Percentiles rank a stretch among this genome's conserved stretches.
These are phyloP conservation scores for Botia kubotai DNA, from an alignment of 2,797 vertebrate species.

Conservation along the genomic window DNA sequence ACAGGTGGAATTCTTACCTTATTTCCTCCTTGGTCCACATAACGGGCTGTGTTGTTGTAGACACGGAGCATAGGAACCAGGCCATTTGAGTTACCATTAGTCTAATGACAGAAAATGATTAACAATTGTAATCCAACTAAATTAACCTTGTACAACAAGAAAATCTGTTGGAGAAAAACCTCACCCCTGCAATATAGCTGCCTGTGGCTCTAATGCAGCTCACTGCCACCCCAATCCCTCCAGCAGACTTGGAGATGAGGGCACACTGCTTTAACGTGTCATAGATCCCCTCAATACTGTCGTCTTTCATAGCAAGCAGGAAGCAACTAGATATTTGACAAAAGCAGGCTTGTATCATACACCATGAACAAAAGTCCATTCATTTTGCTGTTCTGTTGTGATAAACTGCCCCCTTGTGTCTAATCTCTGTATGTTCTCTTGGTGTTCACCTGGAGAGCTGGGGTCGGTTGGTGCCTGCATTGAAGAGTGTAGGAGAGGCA, in stretches of 20 bases:
- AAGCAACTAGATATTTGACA: constrained; percentile 88
- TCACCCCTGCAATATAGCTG: constrained; percentile 96
- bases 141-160: not conserved
- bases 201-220: constrained; percentile 96
- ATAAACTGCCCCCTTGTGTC: constrained; percentile 43
- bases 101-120: constrained; percentile 68
- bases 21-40: constrained; percentile 97
- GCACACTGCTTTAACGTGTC: constrained; percentile 97
- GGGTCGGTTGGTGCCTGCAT: constrained; percentile 93
- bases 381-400: not conserved
- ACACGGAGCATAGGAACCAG: constrained; percentile 97
- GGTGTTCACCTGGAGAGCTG: constrained; percentile 89
- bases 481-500: constrained; percentile 96
- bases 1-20: constrained; percentile 79
- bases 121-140: not conserved
- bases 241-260: constrained; percentile 95
- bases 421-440: not conserved
- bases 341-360: not conserved
- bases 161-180: constrained; percentile 45
- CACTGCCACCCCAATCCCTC: constrained; percentile 93
- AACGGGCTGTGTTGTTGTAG: constrained; percentile 97
- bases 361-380: not conserved
- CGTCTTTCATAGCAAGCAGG: constrained; percentile 95
- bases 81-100: constrained; percentile 97
- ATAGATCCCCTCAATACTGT: constrained; percentile 97